These are phyloP conservation scores for Myocastor coypus DNA, from an alignment of 2,113 vertebrate species.

Conservation along the genomic window DNA sequence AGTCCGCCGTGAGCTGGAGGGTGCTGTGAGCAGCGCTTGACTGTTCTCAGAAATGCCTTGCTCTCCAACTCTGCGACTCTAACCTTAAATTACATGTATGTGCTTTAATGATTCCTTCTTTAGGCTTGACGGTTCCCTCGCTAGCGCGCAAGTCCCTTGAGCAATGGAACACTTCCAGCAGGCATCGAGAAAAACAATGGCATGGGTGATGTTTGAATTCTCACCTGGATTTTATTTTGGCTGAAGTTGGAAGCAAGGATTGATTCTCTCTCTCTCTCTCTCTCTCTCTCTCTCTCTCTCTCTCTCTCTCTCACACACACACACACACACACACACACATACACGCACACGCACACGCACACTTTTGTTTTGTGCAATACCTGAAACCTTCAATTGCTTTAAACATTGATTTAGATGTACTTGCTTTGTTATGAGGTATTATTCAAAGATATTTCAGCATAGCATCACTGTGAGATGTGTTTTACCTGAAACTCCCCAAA, in stretches of 20 bases:
- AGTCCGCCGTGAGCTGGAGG: background rate
- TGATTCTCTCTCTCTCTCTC: background rate
- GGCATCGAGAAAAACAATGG: background rate
- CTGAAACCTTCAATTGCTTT: conserved; percentile 12
- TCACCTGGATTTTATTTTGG: background rate
- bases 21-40: background rate
- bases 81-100: background rate
- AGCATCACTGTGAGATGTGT: background rate
- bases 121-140: background rate
- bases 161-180: background rate
- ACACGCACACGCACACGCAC: background rate
- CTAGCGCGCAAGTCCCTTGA: background rate
- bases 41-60: background rate
- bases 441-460: conserved; percentile 16
- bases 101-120: conserved; percentile 1
- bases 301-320: background rate
- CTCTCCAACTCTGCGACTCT: background rate
- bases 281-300: too few relatives aligned
- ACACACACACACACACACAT: background rate
- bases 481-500: background rate
- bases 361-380: background rate
- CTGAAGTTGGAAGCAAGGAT: background rate
- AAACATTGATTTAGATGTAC: background rate
- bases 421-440: conserved; percentile 23
- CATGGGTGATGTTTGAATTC: conserved; percentile 29